Conservation (phyloP, 2,113 vertebrate species). For the Notiomystis cincta region DNA sequence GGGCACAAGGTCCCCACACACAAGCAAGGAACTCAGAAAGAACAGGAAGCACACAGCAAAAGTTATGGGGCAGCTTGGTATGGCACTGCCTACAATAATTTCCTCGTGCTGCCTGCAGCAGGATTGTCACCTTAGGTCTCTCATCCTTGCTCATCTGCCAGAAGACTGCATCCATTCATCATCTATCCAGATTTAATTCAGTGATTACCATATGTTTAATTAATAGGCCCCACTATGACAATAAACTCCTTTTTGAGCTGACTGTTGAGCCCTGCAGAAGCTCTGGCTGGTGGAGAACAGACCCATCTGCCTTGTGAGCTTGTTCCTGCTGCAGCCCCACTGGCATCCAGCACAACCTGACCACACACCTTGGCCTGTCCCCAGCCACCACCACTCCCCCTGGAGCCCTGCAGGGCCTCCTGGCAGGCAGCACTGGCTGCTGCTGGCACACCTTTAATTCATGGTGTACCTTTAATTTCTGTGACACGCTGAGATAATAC, state of each 20-base stretch:
- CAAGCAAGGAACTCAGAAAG: not conserved
- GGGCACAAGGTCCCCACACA: not conserved
- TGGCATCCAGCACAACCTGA: not conserved
- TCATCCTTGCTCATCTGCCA: not conserved
- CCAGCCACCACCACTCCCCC: rapidly evolving
- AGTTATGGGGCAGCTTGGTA: not conserved
- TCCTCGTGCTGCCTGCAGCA: not conserved
- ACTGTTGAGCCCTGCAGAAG: not conserved
- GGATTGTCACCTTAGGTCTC: not conserved
- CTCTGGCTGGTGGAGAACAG: not conserved
- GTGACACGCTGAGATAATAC: conserved; percentile 57
- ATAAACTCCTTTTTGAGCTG: not conserved
- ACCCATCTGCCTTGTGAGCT: not conserved
- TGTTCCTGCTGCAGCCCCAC: not conserved
- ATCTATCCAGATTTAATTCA: not conserved
- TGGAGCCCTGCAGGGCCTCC: not conserved
- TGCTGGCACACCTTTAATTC: conserved; percentile 36
- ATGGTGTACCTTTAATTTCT: conserved; percentile 54
- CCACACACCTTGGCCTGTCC: not conserved
- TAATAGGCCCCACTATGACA: not conserved
- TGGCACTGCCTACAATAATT: not conserved
- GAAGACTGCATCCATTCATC: not conserved
- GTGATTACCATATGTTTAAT: conserved; percentile 22
- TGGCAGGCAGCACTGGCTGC: not conserved
- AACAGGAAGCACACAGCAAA: not conserved